Evolutionary conservation across 2,888 invertebrate genomes (phyloP), one percentile per base, ranked within the genome.

Genomic region (Xestia c-nigrum): DNA sequence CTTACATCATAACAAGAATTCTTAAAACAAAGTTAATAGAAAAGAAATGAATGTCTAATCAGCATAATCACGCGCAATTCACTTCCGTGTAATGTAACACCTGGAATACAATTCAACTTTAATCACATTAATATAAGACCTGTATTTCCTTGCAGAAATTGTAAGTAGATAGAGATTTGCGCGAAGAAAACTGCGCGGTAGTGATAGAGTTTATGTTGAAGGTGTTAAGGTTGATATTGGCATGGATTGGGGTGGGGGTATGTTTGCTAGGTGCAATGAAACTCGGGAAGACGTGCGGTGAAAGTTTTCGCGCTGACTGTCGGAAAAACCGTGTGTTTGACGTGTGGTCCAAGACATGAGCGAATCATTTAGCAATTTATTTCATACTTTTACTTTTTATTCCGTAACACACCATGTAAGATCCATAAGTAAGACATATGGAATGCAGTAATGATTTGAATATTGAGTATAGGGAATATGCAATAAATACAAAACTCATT

Each of bases 251-350:
- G 21, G 10, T 64, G 7, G 46, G 7, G 61, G 55, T 64, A 66
- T 69, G 64, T 71, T 77, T 80, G 84, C 67, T 64, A 67, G 70
- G 67, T 85, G 87, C 86, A 85, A 88, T 81, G 82, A 84, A 87
- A 90, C 89, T 87, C 87, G 83, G 90, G 90, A 91, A 90, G 90
- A 89, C 84, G 88, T 85, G 87, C 85, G 85, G 81, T 83, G 92
- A 92, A 92, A 92, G 92, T 92, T 89, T 91, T 87, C 84, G 84
- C 87, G 86, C 83, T 79, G 85, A 86, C 88, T 80, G 87, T 87
- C 84, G 91, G 92, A 91, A 92, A 92, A 92, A 90, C 89, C 86
- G 87, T 87, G 85, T 85, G 82, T 87, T 85, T 85, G 80, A 76
- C 52, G 87, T 55, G 61, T 88, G 86, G 85, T 86, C 19, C 80